Conservation (phyloP, 2,888 invertebrate species). For the Nymphalis polychloros region DNA sequence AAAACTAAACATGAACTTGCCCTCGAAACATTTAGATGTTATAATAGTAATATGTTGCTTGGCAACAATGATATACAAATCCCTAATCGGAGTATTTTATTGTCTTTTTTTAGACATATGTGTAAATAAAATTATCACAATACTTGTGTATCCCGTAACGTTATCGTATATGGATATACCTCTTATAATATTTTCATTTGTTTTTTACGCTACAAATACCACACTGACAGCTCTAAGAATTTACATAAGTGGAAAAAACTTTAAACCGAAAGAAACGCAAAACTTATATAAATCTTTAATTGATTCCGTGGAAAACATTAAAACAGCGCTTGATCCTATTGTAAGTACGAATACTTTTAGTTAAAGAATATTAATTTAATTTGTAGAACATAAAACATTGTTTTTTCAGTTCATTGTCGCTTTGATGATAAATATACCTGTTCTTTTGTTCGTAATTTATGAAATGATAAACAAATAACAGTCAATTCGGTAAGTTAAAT, state of each 20-base stretch:
- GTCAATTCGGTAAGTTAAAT: too few species aligned
- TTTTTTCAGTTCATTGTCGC: too few species aligned
- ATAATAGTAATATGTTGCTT: constrained; percentile 6
- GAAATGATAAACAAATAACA: too few species aligned
- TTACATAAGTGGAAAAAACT: constrained; percentile 1
- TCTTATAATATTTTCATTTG: not conserved
- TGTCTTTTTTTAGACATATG: not conserved
- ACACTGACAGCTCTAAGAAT: constrained; percentile 7
- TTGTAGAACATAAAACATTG: too few species aligned
- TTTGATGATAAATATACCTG: too few species aligned
- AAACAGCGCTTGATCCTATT: constrained; percentile 4
- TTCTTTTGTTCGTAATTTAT: too few species aligned
- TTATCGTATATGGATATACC: not conserved
- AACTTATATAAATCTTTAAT: constrained; percentile 17
- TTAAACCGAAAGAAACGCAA: not conserved
- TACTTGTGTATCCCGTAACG: too few species aligned
- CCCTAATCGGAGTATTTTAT: too few species aligned
- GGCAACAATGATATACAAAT: not conserved
- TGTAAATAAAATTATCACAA: too few species aligned
- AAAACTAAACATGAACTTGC: not conserved
- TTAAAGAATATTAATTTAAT: too few species aligned
- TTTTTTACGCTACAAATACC: not conserved
- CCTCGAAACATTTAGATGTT: constrained; percentile 2
- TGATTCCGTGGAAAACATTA: constrained; percentile 5
- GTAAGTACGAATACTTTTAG: constrained; percentile 12